phyloP scores from a whole-genome alignment of 2,888 invertebrate species.

The Polydrusus pterygomalis region DNA sequence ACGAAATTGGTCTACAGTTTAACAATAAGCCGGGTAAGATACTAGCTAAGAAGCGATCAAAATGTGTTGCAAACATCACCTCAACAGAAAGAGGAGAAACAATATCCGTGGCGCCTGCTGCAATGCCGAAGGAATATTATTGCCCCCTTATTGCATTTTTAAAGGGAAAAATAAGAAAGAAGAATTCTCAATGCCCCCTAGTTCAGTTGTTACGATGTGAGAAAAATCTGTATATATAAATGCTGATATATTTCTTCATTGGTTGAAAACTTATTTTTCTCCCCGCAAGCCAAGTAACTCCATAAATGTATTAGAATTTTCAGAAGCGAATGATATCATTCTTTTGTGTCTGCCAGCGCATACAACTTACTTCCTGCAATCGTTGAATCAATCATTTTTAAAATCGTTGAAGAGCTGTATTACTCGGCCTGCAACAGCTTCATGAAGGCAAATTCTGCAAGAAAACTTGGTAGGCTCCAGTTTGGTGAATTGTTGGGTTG shows the following conservation, averaged over 20 bases:
- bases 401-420: too few species aligned
- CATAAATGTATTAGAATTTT: too few species aligned
- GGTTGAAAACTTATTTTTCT: conserved; percentile 6
- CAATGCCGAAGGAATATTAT: conserved; percentile 36
- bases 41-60: conserved; percentile 44
- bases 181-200: conserved; percentile 56
- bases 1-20: conserved; percentile 55
- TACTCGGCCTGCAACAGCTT: too few species aligned
- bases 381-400: too few species aligned
- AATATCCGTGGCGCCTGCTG: conserved; percentile 44
- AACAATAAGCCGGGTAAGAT: conserved; percentile 54
- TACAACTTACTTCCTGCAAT: too few species aligned
- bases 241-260: conserved; percentile 1
- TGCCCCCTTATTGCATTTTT: conserved; percentile 34
- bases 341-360: too few species aligned
- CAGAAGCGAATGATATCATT: too few species aligned
- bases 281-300: conserved; percentile 5
- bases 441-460: too few species aligned
- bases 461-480: too few species aligned
- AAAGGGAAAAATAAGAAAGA: neutral
- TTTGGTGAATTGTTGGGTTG: too few species aligned
- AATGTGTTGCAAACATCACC: conserved; percentile 24
- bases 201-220: too few species aligned
- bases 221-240: too few species aligned
- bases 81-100: conserved; percentile 55